Evolutionary conservation across 2,113 vertebrate species (phyloP).

Genomic region (Ptychochromis oligacanthus): DNA sequence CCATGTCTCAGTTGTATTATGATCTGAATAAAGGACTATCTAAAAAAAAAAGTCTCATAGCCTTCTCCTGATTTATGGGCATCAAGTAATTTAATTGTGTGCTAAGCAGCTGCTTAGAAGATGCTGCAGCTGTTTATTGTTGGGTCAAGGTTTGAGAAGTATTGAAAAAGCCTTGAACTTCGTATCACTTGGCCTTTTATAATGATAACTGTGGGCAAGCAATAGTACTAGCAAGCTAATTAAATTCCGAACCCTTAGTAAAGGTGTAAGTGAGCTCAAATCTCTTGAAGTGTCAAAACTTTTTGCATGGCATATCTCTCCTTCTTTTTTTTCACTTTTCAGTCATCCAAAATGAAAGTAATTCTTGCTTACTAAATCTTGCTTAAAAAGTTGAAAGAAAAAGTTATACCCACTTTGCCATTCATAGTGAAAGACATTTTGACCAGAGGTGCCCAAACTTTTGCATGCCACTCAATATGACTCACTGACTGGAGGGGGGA

Average conservation of each 20-base stretch:
- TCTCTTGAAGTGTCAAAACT: background rate
- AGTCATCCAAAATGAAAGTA: too few relatives aligned
- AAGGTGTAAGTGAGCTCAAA: background rate
- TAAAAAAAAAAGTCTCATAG: background rate
- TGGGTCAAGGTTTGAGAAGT: background rate
- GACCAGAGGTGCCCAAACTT: background rate
- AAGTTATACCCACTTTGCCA: background rate
- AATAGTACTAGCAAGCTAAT: background rate
- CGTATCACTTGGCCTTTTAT: background rate
- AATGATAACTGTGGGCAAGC: background rate
- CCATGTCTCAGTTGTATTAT: background rate
- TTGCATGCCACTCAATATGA: background rate
- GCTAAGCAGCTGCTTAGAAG: background rate
- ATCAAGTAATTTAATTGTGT: background rate
- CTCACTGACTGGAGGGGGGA: slow-evolving; percentile 1
- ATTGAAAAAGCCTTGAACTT: background rate
- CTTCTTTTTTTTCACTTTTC: too few relatives aligned
- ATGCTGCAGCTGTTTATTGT: too few relatives aligned
- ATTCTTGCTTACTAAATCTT: background rate
- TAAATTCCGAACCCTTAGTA: background rate
- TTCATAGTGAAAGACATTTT: background rate
- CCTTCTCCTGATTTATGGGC: background rate
- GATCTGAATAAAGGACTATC: background rate
- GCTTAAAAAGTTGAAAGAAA: background rate
- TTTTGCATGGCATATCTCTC: background rate